Evolutionary conservation across 2,888 invertebrate genomes (phyloP).

Genomic region (Griposia aprilina): DNA sequence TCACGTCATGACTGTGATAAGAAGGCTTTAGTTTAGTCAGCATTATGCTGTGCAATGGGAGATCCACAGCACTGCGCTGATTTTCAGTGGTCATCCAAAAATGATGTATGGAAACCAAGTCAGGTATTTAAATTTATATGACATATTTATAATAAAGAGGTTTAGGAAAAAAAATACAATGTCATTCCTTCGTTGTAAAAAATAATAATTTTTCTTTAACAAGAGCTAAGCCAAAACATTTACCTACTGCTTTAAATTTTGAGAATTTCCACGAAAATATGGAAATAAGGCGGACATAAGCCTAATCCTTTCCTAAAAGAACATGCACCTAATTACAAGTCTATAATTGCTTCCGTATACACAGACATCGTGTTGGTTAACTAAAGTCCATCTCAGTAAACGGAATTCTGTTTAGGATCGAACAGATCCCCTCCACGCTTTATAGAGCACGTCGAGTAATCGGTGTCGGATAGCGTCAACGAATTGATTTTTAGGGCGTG

Average conservation of each 20-base stretch:
- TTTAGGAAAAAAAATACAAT: not conserved
- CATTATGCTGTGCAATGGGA: not conserved
- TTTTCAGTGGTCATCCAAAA: not conserved
- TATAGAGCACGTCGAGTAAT: conserved; percentile 54
- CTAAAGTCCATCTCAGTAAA: conserved; percentile 43
- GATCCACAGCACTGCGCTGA: not conserved
- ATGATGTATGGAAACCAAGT: not conserved
- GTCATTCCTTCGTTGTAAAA: not conserved
- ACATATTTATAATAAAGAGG: too few species aligned
- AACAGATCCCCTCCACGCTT: conserved; percentile 49
- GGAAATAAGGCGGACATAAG: conserved; percentile 17
- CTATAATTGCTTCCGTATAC: conserved; percentile 50
- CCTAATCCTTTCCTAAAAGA: conserved; percentile 35
- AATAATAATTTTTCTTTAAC: too few species aligned
- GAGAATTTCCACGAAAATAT: not conserved
- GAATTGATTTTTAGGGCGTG: conserved; percentile 63
- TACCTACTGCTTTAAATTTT: conserved; percentile 6
- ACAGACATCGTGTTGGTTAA: conserved; percentile 34
- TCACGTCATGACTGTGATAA: too few species aligned
- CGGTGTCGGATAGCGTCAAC: conserved; percentile 58
- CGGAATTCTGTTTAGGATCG: conserved; percentile 49
- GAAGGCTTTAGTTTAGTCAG: not conserved
- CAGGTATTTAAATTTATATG: too few species aligned
- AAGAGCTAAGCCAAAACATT: not conserved
- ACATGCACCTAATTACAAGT: conserved; percentile 52